phyloP scores from a whole-genome alignment of 2,888 invertebrate species.

The Maniola hyperantus region DNA sequence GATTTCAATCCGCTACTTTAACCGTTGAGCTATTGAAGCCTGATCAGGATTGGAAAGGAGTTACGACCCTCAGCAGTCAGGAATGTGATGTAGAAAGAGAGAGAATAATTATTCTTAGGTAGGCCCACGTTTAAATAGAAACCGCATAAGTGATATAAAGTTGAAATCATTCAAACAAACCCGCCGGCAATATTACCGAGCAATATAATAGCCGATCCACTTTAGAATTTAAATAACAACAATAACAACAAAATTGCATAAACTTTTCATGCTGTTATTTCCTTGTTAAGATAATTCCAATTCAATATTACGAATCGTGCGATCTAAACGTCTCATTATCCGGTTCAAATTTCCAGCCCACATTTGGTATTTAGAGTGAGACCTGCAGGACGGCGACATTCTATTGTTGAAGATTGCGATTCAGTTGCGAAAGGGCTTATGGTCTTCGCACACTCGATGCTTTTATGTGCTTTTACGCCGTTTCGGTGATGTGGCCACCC shows the following conservation, averaged over 20 bases:
- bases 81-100: too few species aligned
- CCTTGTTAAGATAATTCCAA: conserved; percentile 26
- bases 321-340: conserved; percentile 33
- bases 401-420: conserved; percentile 47
- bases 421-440: conserved; percentile 42
- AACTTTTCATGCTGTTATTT: conserved; percentile 23
- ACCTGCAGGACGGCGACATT: conserved; percentile 48
- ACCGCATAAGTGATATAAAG: neutral
- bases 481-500: neutral
- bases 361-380: conserved; percentile 49
- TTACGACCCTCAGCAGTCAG: too few species aligned
- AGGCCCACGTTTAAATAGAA: neutral
- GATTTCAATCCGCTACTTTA: too few species aligned
- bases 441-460: neutral
- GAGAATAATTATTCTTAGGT: too few species aligned
- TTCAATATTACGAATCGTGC: conserved; percentile 24
- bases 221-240: conserved; percentile 14
- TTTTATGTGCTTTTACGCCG: neutral
- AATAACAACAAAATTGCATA: conserved; percentile 19
- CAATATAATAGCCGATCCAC: conserved; percentile 5
- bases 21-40: too few species aligned
- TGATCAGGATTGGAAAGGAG: too few species aligned
- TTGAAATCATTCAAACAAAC: conserved; percentile 4
- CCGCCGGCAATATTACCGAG: neutral
- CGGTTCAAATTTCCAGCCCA: conserved; percentile 49